Conservation (phyloP, 2,888 invertebrate genomes). For the Nemoura dubitans region DNA sequence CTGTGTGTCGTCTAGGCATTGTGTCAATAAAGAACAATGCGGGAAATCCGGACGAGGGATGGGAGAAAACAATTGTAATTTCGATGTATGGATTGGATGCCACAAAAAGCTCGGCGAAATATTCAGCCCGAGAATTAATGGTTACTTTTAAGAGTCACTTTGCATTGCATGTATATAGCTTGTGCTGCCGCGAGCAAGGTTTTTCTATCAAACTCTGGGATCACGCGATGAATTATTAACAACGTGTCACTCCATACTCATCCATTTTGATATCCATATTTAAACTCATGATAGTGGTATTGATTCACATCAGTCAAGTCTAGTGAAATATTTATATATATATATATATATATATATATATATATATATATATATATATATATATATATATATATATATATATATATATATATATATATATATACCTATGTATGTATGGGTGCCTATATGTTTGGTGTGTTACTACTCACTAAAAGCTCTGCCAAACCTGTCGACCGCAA, state of each 20-base stretch:
- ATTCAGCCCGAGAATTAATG: neutral
- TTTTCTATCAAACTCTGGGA: neutral
- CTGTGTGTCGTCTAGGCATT: too few species aligned
- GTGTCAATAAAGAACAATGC: too few species aligned
- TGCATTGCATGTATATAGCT: neutral
- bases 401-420: neutral
- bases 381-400: neutral
- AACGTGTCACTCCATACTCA: neutral
- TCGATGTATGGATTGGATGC: neutral
- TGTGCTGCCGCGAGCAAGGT: neutral
- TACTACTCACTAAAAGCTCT: constrained; percentile 1
- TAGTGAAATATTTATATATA: neutral
- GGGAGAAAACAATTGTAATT: too few species aligned
- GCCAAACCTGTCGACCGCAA: neutral
- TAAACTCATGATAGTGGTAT: neutral
- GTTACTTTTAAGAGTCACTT: neutral
- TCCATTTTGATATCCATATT: neutral
- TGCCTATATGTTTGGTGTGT: neutral
- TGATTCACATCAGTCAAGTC: neutral
- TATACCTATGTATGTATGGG: neutral
- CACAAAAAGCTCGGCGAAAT: neutral
- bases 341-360: neutral
- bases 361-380: neutral
- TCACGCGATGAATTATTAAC: neutral
- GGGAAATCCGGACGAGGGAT: too few species aligned